Evolutionary conservation across 2,113 vertebrate species (phyloP).

Genomic region (Nycticorax nycticorax): DNA sequence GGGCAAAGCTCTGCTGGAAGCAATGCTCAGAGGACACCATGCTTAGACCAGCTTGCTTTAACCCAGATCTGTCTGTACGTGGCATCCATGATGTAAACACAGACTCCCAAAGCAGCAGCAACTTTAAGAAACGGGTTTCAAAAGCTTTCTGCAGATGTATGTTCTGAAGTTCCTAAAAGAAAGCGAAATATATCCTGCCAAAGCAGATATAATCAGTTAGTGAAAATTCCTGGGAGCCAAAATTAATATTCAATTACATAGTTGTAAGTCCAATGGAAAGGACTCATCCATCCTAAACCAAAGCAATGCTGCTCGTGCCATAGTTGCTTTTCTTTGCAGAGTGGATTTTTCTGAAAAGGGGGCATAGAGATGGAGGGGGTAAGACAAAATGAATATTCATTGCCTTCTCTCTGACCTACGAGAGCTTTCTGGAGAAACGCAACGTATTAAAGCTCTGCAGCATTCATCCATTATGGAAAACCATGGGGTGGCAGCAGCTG

Average conservation of each 20-base stretch:
- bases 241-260: neutral
- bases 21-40: neutral
- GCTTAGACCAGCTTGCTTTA: conserved; percentile 27
- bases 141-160: conserved; percentile 52
- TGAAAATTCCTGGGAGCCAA: neutral
- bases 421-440: neutral
- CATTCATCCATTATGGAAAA: conserved; percentile 1
- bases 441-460: neutral
- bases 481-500: conserved; percentile 42
- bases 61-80: conserved; percentile 47
- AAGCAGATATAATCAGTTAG: neutral
- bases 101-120: conserved; percentile 23
- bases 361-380: neutral
- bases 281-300: neutral
- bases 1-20: neutral
- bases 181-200: neutral
- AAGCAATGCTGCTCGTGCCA: neutral
- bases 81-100: conserved; percentile 14
- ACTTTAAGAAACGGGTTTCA: conserved; percentile 39
- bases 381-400: neutral
- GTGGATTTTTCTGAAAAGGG: neutral
- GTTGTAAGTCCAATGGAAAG: neutral
- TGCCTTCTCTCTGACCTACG: neutral
- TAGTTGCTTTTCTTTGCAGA: neutral
- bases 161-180: neutral